Evolutionary conservation across 35 echinoderm and acorn worm species (phyloP).

Genomic region (Apostichopus japonicus): DNA sequence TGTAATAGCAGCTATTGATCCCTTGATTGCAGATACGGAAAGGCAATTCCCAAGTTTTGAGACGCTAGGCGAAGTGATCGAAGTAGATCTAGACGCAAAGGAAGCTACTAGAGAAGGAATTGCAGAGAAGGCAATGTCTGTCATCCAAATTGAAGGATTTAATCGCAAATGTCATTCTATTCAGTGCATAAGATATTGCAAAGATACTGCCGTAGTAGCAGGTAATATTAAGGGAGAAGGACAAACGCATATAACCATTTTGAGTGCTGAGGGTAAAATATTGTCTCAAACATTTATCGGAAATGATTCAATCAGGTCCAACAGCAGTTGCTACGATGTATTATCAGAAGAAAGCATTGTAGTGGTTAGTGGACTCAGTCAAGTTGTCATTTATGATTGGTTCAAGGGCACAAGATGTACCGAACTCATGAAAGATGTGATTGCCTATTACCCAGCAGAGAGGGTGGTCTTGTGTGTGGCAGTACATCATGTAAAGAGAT

Average conservation of each 20-base stretch:
- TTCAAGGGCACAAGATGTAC: no score
- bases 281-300: not conserved
- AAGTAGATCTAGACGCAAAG: not conserved
- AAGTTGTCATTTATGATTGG: not conserved
- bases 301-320: not conserved
- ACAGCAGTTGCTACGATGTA: not conserved
- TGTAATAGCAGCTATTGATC: constrained; percentile 7
- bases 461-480: not conserved
- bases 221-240: not conserved
- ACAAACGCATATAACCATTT: not conserved
- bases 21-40: not conserved
- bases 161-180: not conserved
- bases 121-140: not conserved
- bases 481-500: not conserved
- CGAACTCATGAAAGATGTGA: not conserved
- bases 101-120: no score
- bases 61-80: not conserved
- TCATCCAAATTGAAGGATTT: not conserved
- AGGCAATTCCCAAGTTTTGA: not conserved
- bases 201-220: not conserved
- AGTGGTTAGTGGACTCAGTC: not conserved
- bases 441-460: not conserved
- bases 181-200: not conserved
- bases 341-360: not conserved
- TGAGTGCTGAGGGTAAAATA: not conserved